phyloP scores from a whole-genome alignment of 2,888 invertebrate genomes.

The Cylindroiulus punctatus region DNA sequence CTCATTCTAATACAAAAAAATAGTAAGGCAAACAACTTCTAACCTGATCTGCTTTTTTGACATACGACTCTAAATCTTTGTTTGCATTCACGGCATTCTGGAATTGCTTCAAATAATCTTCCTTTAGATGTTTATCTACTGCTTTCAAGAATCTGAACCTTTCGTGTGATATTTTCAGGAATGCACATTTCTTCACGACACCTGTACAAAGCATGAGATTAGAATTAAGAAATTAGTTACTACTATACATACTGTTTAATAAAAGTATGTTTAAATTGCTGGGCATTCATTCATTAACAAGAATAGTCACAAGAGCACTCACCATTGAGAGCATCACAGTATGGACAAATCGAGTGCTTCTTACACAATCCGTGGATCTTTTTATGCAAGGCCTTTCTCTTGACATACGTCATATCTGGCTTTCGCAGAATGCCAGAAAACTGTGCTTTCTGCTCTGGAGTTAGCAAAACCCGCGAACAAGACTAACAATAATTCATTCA shows the following conservation, averaged over 20 bases:
- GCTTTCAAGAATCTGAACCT: constrained; percentile 81
- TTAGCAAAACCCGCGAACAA: too few relatives aligned
- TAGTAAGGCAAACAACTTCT: too few relatives aligned
- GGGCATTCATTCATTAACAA: too few relatives aligned
- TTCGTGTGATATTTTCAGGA: constrained; percentile 92
- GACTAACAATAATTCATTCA: too few relatives aligned
- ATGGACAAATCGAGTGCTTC: constrained; percentile 82
- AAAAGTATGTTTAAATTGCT: too few relatives aligned
- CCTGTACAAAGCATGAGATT: constrained; percentile 61
- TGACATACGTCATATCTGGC: constrained; percentile 78
- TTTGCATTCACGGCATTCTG: constrained; percentile 77
- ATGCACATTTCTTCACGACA: constrained; percentile 88
- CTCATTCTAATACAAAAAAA: too few relatives aligned
- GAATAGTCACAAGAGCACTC: constrained; percentile 1
- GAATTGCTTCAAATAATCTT: constrained; percentile 70
- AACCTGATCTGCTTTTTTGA: constrained; percentile 70
- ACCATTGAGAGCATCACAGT: constrained; percentile 88
- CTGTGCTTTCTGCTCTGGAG: too few relatives aligned
- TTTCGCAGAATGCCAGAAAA: constrained; percentile 71
- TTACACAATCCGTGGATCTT: constrained; percentile 86
- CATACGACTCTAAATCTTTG: constrained; percentile 79
- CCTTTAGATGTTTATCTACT: constrained; percentile 69
- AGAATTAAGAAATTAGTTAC: too few relatives aligned
- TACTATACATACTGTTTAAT: too few relatives aligned
- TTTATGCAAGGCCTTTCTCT: constrained; percentile 85